Base-by-base conservation (phyloP, 1,140 invertebrate species). In the Hypothenemus hampei region DNA sequence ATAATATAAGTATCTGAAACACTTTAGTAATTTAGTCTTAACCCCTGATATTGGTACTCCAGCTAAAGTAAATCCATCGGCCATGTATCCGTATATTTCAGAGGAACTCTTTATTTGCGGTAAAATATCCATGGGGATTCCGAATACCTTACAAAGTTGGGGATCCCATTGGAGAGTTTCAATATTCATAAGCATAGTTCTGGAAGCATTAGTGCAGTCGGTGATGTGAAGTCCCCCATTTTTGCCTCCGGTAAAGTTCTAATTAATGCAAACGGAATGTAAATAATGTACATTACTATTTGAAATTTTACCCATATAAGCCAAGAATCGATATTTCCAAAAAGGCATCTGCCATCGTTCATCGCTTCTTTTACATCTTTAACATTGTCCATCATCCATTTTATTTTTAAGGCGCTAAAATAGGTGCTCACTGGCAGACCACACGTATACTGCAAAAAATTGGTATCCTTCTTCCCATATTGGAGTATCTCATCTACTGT, bases 121-220 rank as follows among this genome's bases (percentile, higher is more conserved):
- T 4, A 98, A 74, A 11, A 97, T 86, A 15, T 75, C 75, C 62
- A 77, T 78, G 1, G 91, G 89, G 64, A 98, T 82, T 44, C 83
- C 82, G 72, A 98, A 97, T 65, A 97, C 93, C 51, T 83, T 83
- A 56, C 91, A 84, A 19, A 98, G 72, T 52, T 87, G 73, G 11
- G 84, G 76, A 76, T 98, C 94, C 96, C 96, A 99, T 63, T 91
- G 76, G 10, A 97, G 72, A 4, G 83, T 89, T 65, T 91, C 81
- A 51, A 99, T 87, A 69, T 98, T 96, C 91, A 99, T 96, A 0
- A 99, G 73, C 89, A 98, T 92, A 3, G 97, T 99, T 15, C 97
- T 79, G 20, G 92, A 97, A 15, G 97, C 97, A 77, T 99, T 99
- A 3, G 93, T 93, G 0, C 98, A 93, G 74, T 99, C 97, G 0